Conservation (phyloP, 2,888 invertebrate species). For the Pachydiplax longipennis region DNA sequence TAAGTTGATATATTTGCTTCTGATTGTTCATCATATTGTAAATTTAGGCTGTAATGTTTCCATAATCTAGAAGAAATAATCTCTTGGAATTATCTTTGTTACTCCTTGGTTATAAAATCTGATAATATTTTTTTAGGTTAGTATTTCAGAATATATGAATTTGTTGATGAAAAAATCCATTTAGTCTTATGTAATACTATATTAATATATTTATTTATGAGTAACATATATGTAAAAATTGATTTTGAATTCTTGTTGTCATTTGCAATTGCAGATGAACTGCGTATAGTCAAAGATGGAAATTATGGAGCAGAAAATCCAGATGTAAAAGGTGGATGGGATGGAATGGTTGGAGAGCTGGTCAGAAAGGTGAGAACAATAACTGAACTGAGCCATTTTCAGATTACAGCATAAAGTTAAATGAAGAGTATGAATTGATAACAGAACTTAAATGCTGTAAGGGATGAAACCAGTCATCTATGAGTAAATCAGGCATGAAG, state of each 20-base stretch:
- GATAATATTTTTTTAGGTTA: neutral
- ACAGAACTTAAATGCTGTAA: no score
- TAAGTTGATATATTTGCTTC: slow-evolving; percentile 62
- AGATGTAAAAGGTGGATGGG: slow-evolving; percentile 80
- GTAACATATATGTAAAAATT: neutral
- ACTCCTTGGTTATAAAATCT: no score
- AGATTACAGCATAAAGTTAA: no score
- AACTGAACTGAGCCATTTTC: neutral
- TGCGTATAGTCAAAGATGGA: slow-evolving; percentile 84
- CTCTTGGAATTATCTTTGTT: no score
- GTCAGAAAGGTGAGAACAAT: slow-evolving; percentile 76
- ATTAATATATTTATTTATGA: neutral
- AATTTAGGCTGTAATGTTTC: neutral
- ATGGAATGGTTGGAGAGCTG: slow-evolving; percentile 87
- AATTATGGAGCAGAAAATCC: slow-evolving; percentile 83
- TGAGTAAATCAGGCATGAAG: no score
- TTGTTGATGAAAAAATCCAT: no score
- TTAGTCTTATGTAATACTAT: no score
- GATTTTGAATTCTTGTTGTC: slow-evolving; percentile 53
- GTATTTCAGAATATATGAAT: neutral
- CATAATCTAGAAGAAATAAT: no score
- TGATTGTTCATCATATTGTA: neutral
- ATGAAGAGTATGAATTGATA: no score
- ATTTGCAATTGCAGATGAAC: slow-evolving; percentile 70
- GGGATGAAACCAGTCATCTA: no score